Evolutionary conservation across 2,113 vertebrate species (phyloP), one percentile per base, ranked within the genome.

Genomic region (Gavialis gangeticus): DNA sequence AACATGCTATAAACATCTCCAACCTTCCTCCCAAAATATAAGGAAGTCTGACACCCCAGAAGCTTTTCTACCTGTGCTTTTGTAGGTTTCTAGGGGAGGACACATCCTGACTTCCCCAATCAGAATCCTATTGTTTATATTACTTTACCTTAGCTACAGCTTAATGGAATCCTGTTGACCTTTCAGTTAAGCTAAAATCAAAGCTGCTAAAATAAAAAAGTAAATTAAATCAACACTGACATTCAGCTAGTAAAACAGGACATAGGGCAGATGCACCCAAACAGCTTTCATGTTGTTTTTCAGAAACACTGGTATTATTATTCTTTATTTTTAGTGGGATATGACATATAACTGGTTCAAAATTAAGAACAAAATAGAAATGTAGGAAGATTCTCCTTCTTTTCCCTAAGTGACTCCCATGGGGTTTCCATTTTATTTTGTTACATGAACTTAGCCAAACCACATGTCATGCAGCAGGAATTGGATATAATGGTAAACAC

Each of bases 391-490:
- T 30, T 79, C 10, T n/a, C 59, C 18, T 24, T 87, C n/a, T 62
- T 84, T 88, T 55, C 30, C 11, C 9, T 16, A 84, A 67, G 71
- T 18, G 57, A 8, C 5, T 21, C 66, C 14, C 4, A 18, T 78
- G 64, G 94, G 82, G 37, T 93, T 95, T 97, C 96, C 80, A 94
- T 10, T 87, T 93, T 84, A 86, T 95, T 95, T 89, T 71, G 80
- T 96, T 83, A 28, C 94, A 78, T 77, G 85, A 89, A 79, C 83
- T 88, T 82, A 85, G 84, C 92, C 93, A 97, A 96, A 83, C 37
- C 82, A 79, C 94, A 94, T 94, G 94, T 97, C 94, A 88, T 96
- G 94, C 66, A 92, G 57, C 69, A 97, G 92, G 97, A 98, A 87
- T 96, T 95, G 96, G 95, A 92, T 80, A 88, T 92, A 94, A 73